Base-by-base conservation (phyloP, 2,888 invertebrate genomes). In the Bimastos eiseni region DNA sequence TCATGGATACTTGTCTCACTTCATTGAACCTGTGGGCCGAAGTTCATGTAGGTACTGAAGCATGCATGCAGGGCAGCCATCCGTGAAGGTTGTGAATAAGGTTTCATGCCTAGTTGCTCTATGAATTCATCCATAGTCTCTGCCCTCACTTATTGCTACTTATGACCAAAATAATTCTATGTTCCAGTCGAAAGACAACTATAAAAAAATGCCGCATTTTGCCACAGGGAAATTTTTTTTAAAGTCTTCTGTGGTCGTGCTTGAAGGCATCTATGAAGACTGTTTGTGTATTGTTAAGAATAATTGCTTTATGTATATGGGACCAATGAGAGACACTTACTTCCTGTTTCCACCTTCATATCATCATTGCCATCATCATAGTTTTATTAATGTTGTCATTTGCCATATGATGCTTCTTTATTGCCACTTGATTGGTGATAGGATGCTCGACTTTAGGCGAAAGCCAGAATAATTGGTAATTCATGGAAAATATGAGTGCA, bases 11-110 rank as follows among this genome's bases (percentile, higher is more conserved):
- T 70, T n/a, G 70, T 70, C 70, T 70, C 70, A 70, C 70, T 70
- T 70, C n/a, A 70, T 70, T 70, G 30, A n/a, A 70, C n/a, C 70
- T 70, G 70, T 70, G 70, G 70, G 70, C n/a, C 70, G n/a, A 70
- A 70, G 70, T 70, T 70, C 70, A n/a, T 70, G 30, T 30, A 30
- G 6, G 3, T n/a, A 6, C 70, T 70, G 30, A 30, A 70, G 30
- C 30, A 30, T 70, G 30, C 30, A n/a, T 70, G 30, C 30, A n/a
- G n/a, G 30, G 70, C 30, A 1, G 70, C 70, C 49, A 49, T 21
- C 4, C 49, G 24, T 21, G 21, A 49, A 49, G 24, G 21, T 24
- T 49, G 49, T 49, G 49, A 49, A 49, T 49, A 49, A 21, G 21
- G 6, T 49, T 49, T 49, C 49, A 49, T 4, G 49, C 21, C 21